Evolutionary conservation across 2,888 invertebrate genomes (phyloP).

Genomic region (Agrypnus murinus): DNA sequence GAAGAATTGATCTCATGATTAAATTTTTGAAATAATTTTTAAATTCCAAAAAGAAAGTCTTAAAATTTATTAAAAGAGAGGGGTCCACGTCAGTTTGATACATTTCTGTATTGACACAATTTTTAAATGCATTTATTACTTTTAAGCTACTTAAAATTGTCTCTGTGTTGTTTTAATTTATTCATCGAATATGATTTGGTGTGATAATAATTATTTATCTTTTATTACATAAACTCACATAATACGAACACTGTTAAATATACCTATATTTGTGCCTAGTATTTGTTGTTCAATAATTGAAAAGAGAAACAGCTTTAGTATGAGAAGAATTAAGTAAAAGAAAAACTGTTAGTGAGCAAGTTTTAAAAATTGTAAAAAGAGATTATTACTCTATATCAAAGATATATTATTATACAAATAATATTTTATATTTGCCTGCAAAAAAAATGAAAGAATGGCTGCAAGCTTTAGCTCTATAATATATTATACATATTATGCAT

Average conservation of each 20-base stretch:
- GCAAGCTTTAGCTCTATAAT: slow-evolving; percentile 28
- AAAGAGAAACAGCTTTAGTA: slow-evolving; percentile 38
- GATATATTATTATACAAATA: slow-evolving; percentile 21
- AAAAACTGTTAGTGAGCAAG: slow-evolving; percentile 22
- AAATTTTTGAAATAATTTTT: too few species aligned
- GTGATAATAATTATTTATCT: not conserved
- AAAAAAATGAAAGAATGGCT: slow-evolving; percentile 1
- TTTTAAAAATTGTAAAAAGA: slow-evolving; percentile 19
- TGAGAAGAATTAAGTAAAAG: too few species aligned
- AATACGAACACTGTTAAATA: not conserved
- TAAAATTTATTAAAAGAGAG: too few species aligned
- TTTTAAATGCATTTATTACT: not conserved
- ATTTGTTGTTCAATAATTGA: slow-evolving; percentile 54
- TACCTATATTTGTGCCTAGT: slow-evolving; percentile 46
- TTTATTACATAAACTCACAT: too few species aligned
- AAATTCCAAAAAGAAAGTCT: too few species aligned
- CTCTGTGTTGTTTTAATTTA: not conserved
- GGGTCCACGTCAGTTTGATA: too few species aligned
- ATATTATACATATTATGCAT: too few species aligned
- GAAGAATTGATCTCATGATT: not conserved
- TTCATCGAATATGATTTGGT: not conserved
- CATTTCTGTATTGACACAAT: too few species aligned
- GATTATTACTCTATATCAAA: not conserved
- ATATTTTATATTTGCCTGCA: slow-evolving; percentile 14
- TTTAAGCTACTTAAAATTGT: slow-evolving; percentile 5